These are phyloP conservation scores for Brachypalpus laphriformis DNA, from an alignment of 2,888 invertebrate genomes.

Conservation along the genomic window DNA sequence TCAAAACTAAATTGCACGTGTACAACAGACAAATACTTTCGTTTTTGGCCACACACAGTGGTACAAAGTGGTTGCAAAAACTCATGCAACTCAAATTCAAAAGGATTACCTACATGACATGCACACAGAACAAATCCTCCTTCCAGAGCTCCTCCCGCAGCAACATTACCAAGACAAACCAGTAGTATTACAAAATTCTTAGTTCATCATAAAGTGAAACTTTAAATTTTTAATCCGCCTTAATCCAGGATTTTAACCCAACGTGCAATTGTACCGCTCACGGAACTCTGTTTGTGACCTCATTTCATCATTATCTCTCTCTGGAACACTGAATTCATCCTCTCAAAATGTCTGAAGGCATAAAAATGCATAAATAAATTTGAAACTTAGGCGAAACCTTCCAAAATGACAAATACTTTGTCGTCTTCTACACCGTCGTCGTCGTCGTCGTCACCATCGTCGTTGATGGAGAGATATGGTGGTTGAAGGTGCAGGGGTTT, in stretches of 20 bases:
- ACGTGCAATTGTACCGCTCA: slow-evolving; percentile 8
- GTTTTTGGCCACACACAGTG: no score
- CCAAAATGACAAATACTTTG: slow-evolving; percentile 53
- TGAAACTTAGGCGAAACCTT: slow-evolving; percentile 36
- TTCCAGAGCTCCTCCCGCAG: not conserved
- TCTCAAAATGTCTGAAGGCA: slow-evolving; percentile 25
- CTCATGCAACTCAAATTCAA: not conserved
- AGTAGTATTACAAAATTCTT: not conserved
- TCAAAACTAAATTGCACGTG: no score
- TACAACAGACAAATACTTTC: no score
- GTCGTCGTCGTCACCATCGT: no score
- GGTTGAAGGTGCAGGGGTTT: slow-evolving; percentile 39
- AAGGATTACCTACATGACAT: not conserved
- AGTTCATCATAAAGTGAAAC: slow-evolving; percentile 27
- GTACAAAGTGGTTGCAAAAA: not conserved
- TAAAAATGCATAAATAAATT: slow-evolving; percentile 58
- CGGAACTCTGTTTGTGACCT: slow-evolving; percentile 22
- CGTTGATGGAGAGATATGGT: not conserved
- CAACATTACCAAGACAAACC: not conserved
- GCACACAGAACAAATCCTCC: slow-evolving; percentile 12
- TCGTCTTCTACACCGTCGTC: not conserved
- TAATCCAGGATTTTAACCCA: slow-evolving; percentile 38
- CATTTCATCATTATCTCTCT: slow-evolving; percentile 12
- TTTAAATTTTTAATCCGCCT: slow-evolving; percentile 36
- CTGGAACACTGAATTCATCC: not conserved